Conservation (phyloP, 2,113 vertebrate genomes). For the Python bivittatus region DNA sequence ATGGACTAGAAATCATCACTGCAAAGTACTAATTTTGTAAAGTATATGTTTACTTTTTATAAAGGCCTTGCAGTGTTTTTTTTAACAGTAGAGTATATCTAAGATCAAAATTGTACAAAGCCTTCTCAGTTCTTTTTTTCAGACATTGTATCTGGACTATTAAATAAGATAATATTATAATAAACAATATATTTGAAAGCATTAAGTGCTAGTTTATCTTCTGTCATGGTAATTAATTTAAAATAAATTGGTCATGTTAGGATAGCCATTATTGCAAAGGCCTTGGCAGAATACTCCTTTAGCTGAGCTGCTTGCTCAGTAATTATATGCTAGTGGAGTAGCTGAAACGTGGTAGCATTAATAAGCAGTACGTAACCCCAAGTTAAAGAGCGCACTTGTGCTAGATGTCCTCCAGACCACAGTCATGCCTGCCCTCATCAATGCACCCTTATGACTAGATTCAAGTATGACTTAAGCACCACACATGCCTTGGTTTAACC, state of each 20-base stretch:
- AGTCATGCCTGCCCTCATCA: neutral
- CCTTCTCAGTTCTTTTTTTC: neutral
- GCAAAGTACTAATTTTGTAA: neutral
- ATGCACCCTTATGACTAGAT: neutral
- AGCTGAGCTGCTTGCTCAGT: neutral
- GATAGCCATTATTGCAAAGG: neutral
- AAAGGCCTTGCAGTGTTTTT: neutral
- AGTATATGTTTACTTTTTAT: neutral
- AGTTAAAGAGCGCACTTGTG: neutral
- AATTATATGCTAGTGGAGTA: neutral
- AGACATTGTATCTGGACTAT: neutral
- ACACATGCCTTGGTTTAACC: neutral
- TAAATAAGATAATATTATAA: neutral
- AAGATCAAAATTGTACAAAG: neutral
- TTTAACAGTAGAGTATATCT: neutral
- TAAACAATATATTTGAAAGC: neutral
- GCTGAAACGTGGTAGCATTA: neutral
- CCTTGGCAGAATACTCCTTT: neutral
- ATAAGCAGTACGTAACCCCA: neutral
- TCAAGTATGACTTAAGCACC: neutral
- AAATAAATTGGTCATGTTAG: neutral
- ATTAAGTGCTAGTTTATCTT: neutral
- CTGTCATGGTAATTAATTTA: neutral
- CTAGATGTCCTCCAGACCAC: neutral
- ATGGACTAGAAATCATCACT: neutral